Evolutionary conservation across 1,140 invertebrate species (phyloP).

Genomic region (Drosophila nasuta): DNA sequence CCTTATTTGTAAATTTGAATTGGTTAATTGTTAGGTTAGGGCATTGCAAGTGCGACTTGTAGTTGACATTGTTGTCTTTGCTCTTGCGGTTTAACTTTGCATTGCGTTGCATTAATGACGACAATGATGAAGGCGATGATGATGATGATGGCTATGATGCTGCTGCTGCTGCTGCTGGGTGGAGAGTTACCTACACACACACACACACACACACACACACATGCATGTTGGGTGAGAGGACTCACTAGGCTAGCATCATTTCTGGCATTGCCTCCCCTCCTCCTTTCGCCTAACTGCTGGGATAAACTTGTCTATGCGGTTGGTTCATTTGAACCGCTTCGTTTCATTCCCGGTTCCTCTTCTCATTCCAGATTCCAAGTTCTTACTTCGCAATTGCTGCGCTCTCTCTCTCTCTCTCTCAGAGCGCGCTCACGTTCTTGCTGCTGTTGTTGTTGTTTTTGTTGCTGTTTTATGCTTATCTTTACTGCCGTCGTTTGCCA

Average conservation of each 20-base stretch:
- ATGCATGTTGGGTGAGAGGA: slow-evolving; percentile 26
- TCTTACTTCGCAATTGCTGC: slow-evolving; percentile 21
- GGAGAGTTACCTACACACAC: slow-evolving; percentile 32
- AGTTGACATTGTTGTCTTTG: not conserved
- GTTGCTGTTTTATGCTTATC: slow-evolving; percentile 31
- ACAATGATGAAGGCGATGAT: slow-evolving; percentile 12
- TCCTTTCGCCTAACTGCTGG: slow-evolving; percentile 11
- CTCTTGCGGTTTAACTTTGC: slow-evolving; percentile 36
- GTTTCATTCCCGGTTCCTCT: slow-evolving; percentile 18
- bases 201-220: not conserved
- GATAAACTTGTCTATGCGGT: slow-evolving; percentile 71
- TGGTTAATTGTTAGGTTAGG: not conserved
- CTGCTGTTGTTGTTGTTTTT: slow-evolving; percentile 17
- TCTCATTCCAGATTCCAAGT: slow-evolving; percentile 8
- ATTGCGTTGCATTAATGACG: slow-evolving; percentile 50
- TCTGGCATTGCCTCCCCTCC: slow-evolving; percentile 17
- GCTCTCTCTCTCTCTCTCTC: not conserved
- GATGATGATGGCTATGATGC: slow-evolving; percentile 8
- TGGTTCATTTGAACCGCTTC: slow-evolving; percentile 43
- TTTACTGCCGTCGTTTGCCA: slow-evolving; percentile 57
- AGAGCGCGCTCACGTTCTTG: not conserved
- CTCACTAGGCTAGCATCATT: slow-evolving; percentile 37
- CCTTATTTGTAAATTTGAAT: too few species aligned
- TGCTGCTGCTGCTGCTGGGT: slow-evolving; percentile 42
- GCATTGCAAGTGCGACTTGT: slow-evolving; percentile 37